Evolutionary conservation across 2,113 vertebrate species (phyloP).

Genomic region (Lophochroa leadbeateri): DNA sequence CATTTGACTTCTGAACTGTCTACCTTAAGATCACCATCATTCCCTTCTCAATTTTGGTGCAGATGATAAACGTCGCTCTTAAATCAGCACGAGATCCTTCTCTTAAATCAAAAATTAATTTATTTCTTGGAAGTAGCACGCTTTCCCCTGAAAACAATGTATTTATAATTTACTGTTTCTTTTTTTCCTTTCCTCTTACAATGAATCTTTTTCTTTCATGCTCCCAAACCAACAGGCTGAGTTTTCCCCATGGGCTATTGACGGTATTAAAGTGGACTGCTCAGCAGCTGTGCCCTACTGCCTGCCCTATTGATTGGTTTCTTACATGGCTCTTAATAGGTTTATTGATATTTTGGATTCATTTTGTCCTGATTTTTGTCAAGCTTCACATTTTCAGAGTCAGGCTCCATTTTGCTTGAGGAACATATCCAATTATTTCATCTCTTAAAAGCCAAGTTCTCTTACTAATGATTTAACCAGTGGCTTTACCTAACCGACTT

Average conservation of each 20-base stretch:
- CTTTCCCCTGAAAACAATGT: not conserved
- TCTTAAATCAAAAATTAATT: not conserved
- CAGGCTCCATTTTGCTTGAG: slow-evolving; percentile 22
- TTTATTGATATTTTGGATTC: slow-evolving; percentile 66
- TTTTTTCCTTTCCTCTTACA: not conserved
- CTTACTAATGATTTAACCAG: not conserved
- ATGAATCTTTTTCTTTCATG: not conserved
- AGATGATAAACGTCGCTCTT: not conserved
- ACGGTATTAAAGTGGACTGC: slow-evolving; percentile 28
- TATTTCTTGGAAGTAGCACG: not conserved
- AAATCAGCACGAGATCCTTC: not conserved
- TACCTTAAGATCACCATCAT: not conserved
- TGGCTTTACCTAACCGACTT: not conserved
- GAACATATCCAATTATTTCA: slow-evolving; percentile 27
- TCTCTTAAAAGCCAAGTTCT: slow-evolving; percentile 30
- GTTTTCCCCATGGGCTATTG: slow-evolving; percentile 24
- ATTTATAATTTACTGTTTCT: not conserved
- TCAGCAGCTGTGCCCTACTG: slow-evolving; percentile 47
- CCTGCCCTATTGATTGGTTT: slow-evolving; percentile 11
- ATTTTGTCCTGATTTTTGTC: slow-evolving; percentile 49
- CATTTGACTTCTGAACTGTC: not conserved
- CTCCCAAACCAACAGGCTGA: not conserved
- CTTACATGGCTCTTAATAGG: slow-evolving; percentile 38
- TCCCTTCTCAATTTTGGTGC: not conserved
- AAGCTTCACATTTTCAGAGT: slow-evolving; percentile 30